Percentiles rank a stretch among this genome's conserved stretches.
Evolutionary conservation across 2,888 invertebrate genomes (phyloP).

Genomic region (Acleris literana): DNA sequence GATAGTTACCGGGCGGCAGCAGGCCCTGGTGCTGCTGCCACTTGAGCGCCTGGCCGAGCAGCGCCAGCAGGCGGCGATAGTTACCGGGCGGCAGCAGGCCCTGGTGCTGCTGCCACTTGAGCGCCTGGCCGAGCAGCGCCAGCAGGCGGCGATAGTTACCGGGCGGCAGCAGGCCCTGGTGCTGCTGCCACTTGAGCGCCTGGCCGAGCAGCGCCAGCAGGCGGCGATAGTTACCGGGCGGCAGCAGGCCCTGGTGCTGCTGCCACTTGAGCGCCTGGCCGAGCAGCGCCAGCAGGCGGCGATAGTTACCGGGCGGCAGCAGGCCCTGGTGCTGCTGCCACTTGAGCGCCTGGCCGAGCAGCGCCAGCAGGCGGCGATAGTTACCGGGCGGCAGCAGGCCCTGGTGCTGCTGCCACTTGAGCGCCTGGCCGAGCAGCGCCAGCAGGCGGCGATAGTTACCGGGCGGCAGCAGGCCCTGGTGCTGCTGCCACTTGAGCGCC

Average conservation of each 20-base stretch:
- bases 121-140: conserved; percentile 92
- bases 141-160: conserved; percentile 60
- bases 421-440: conserved; percentile 92
- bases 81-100: conserved; percentile 90
- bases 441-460: conserved; percentile 60
- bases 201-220: conserved; percentile 87
- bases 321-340: conserved; percentile 82
- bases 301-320: conserved; percentile 88
- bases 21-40: conserved; percentile 82
- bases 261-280: conserved; percentile 98
- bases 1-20: conserved; percentile 88
- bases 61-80: background rate
- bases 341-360: conserved; percentile 96
- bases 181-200: conserved; percentile 92
- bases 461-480: conserved; percentile 88
- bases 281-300: conserved; percentile 58
- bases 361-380: background rate
- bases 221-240: conserved; percentile 84
- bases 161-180: conserved; percentile 88
- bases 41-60: conserved; percentile 96
- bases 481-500: conserved; percentile 92
- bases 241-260: conserved; percentile 81
- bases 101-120: conserved; percentile 88
- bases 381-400: conserved; percentile 90
- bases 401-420: conserved; percentile 88